These are phyloP conservation scores for Lithophane ornitopus DNA, from an alignment of 2,888 invertebrate genomes.

Conservation along the genomic window DNA sequence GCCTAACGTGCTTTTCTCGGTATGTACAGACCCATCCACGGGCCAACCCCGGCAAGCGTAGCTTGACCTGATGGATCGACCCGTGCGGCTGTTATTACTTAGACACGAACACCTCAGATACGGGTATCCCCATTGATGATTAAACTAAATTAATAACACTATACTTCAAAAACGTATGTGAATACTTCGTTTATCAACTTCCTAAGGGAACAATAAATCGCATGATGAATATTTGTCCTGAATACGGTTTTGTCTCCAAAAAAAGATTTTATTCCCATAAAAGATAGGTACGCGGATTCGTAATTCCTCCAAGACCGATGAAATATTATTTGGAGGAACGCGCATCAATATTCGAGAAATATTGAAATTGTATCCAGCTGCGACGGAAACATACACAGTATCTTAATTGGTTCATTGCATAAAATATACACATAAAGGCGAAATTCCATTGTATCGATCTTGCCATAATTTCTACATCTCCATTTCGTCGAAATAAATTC, in stretches of 20 bases:
- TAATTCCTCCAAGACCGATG: slow-evolving; percentile 41
- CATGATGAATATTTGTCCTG: slow-evolving; percentile 25
- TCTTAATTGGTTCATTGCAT: slow-evolving; percentile 40
- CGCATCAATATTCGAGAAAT: slow-evolving; percentile 31
- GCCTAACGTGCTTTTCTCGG: no score
- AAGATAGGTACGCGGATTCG: slow-evolving; percentile 43
- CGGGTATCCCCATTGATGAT: not conserved
- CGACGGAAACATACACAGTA: slow-evolving; percentile 20
- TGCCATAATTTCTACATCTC: slow-evolving; percentile 10
- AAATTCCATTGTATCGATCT: not conserved
- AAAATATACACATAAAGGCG: not conserved
- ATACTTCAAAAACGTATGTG: not conserved
- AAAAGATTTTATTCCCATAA: slow-evolving; percentile 14
- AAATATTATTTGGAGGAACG: slow-evolving; percentile 41
- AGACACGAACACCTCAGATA: no score
- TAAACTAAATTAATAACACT: slow-evolving; percentile 4
- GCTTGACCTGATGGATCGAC: no score
- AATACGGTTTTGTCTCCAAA: slow-evolving; percentile 23
- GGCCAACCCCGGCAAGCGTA: no score
- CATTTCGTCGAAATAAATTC: not conserved
- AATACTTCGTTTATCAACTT: slow-evolving; percentile 2
- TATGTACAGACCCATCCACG: no score
- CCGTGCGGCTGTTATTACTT: no score
- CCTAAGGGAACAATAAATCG: slow-evolving; percentile 27
- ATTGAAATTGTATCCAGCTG: slow-evolving; percentile 54